Evolutionary conservation across 2,797 vertebrate genomes (phyloP), one percentile per base, ranked within the genome.

Genomic region (Arctocebus calabarensis): DNA sequence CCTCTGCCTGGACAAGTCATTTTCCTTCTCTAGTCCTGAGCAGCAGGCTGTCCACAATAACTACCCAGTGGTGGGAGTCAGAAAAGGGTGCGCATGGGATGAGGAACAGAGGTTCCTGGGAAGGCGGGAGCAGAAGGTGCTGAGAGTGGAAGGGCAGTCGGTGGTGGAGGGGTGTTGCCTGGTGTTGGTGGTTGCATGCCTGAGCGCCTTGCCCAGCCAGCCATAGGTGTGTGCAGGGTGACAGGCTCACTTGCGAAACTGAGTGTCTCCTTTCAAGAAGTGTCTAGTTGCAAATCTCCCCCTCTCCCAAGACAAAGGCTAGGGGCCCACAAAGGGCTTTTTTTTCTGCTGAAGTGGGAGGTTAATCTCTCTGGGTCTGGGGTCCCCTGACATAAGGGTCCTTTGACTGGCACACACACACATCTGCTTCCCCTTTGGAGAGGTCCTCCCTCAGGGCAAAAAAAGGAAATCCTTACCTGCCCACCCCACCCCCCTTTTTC

Each of bases 261-360:
- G 20, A 96, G 97, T 94, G 94, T 97, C 94, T 94, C 85, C 96
- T 98, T 97, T 97, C 97, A 97, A 84, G 75, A 97, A 95, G 96
- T 97, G 91, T 98, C 97, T 91, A 84, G 77, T 97, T 98, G 94
- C 97, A 97, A 97, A 97, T 91, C 91, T 95, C 93, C 84, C 73
- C 83, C 34, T 59, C 70, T 84, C 62, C 34, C 27, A 32, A 94
- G 89, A 97, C 96, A 97, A 97, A 97, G 86, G 70, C 91, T 14
- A 43, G 89, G 71, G 94, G 84, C 94, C 73, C 29, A 70, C 40
- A 91, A 84, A 97, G 34, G n/a, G 64, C 32, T 90, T 93, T 97
- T 92, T 96, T 91, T 68, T 70, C 86, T 16, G 57, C 71, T 1
- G 20, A 79, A 94, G 70, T 61, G n/a, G 73, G 84, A 94, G 88